Percentiles rank a stretch among this genome's conserved stretches.
Evolutionary conservation across 92 coral and sea anemone genomes (phyloP).

Genomic region (Epizoanthus fatuus): DNA sequence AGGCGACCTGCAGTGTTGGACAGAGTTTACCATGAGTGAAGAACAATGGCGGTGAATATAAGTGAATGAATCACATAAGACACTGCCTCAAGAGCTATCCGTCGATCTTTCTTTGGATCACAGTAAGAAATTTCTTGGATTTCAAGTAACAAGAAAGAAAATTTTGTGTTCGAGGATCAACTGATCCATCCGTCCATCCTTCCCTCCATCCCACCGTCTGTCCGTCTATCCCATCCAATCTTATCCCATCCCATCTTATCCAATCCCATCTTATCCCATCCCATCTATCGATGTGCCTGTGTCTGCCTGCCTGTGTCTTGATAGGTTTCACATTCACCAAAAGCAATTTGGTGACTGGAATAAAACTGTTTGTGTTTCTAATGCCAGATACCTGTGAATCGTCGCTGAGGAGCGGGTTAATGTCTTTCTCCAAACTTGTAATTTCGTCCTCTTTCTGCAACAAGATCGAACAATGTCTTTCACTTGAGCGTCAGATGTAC

Average conservation of each 20-base stretch:
- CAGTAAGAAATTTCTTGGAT: too few species aligned
- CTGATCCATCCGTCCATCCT: too few species aligned
- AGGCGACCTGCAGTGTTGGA: slow-evolving; percentile 72
- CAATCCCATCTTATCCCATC: too few species aligned
- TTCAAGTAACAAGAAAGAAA: too few species aligned
- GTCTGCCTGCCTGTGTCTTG: neutral
- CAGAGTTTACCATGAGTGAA: neutral
- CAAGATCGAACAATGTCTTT: neutral
- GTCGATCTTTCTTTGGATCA: too few species aligned
- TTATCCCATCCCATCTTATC: too few species aligned
- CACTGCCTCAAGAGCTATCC: too few species aligned
- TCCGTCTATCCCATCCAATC: neutral
- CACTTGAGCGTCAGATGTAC: neutral
- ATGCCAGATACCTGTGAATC: slow-evolving; percentile 89
- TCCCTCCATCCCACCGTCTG: neutral
- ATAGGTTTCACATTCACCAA: neutral
- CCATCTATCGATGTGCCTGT: neutral
- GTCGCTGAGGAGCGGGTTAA: slow-evolving; percentile 98
- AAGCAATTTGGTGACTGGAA: neutral
- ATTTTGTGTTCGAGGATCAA: too few species aligned
- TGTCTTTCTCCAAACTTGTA: slow-evolving; percentile 93
- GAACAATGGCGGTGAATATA: neutral
- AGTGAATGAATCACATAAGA: neutral
- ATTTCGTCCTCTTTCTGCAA: slow-evolving; percentile 96
- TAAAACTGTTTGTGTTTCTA: neutral